These are phyloP conservation scores for Spodoptera litura DNA, from an alignment of 1,140 invertebrate species.

Conservation along the genomic window DNA sequence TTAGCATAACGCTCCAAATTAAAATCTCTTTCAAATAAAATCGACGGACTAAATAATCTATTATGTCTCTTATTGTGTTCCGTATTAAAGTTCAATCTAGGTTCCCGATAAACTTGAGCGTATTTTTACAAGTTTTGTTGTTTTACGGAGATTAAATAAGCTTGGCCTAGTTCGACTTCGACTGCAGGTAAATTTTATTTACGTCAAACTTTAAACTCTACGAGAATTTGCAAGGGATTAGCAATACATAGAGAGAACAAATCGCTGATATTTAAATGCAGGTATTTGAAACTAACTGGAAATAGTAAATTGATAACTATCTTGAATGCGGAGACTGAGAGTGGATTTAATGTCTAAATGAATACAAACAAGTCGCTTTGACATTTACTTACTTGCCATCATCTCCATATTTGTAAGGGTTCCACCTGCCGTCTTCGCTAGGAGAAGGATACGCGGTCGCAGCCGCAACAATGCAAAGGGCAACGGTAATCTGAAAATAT, in stretches of 20 bases:
- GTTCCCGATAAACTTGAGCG: constrained; percentile 4
- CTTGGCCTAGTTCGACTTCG: constrained; percentile 23
- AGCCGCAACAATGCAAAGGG: constrained; percentile 71
- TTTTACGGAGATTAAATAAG: constrained; percentile 10
- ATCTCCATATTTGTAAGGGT: constrained; percentile 79
- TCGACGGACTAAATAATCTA: not conserved
- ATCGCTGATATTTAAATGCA: constrained; percentile 17
- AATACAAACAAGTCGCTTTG: constrained; percentile 52
- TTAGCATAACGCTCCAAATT: not conserved
- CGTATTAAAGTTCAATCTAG: constrained; percentile 8
- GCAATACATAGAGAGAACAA: not conserved
- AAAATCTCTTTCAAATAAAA: constrained; percentile 13
- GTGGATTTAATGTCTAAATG: constrained; percentile 48
- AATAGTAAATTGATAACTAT: constrained; percentile 5
- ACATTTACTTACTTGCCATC: constrained; percentile 81
- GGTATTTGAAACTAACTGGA: constrained; percentile 8
- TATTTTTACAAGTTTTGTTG: constrained; percentile 30
- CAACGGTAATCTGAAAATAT: constrained; percentile 71
- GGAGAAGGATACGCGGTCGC: constrained; percentile 55
- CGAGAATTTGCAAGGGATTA: not conserved
- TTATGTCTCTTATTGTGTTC: constrained; percentile 19
- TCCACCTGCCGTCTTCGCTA: constrained; percentile 76
- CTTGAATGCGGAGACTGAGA: not conserved
- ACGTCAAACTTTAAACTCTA: not conserved
- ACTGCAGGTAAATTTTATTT: constrained; percentile 13